Evolutionary conservation across 1,140 invertebrate genomes (phyloP).

Genomic region (Nasonia vitripennis): DNA sequence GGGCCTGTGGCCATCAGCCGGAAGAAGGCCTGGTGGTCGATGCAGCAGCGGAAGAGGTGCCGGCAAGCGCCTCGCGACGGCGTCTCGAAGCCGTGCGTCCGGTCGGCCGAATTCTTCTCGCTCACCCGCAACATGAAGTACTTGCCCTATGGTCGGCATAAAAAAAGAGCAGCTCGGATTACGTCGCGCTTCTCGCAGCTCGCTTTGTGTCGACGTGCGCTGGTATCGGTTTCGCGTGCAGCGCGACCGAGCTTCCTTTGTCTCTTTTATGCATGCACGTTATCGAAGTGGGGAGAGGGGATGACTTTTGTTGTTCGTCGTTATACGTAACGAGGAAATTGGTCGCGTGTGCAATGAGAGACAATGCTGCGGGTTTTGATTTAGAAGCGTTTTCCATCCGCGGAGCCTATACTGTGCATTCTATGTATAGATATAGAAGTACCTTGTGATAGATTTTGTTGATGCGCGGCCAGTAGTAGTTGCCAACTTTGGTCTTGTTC

Average conservation of each 20-base stretch:
- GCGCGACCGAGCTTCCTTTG: neutral
- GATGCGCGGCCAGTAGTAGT: constrained; percentile 99
- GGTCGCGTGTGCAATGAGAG: no score
- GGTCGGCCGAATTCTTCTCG: constrained; percentile 97
- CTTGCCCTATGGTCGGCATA: constrained; percentile 78
- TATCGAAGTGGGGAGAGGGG: neutral
- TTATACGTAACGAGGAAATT: neutral
- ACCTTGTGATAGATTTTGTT: constrained; percentile 95
- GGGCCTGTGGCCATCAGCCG: constrained; percentile 82
- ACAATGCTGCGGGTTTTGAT: no score
- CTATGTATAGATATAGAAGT: constrained; percentile 8
- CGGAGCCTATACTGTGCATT: neutral
- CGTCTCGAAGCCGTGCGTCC: constrained; percentile 96
- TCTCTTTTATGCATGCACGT: neutral
- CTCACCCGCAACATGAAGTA: constrained; percentile 97
- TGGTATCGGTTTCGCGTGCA: neutral
- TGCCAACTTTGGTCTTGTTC: constrained; percentile 97
- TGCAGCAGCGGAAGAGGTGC: constrained; percentile 98
- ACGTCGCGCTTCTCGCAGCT: neutral
- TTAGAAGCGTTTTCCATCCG: no score
- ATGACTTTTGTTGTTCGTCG: neutral
- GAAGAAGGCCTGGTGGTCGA: constrained; percentile 99
- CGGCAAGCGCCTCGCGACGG: constrained; percentile 96
- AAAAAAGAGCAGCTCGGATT: neutral
- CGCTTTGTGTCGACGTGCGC: neutral